phyloP scores from a whole-genome alignment of 2,888 invertebrate species.

The Danaus chrysippus region DNA sequence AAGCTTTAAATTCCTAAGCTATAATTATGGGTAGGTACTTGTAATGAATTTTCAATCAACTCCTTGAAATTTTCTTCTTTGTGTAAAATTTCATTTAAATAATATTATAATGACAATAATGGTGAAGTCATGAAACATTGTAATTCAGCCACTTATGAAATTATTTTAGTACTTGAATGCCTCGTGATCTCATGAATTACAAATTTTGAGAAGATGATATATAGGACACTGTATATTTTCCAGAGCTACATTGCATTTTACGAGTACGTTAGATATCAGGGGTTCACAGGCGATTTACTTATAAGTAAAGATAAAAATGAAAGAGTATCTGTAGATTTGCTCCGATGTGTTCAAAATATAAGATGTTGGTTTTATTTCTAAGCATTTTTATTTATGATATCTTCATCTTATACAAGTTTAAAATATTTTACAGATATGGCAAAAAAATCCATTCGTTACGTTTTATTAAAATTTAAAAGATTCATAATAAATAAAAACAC shows the following conservation, averaged over 20 bases:
- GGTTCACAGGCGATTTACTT: constrained; percentile 36
- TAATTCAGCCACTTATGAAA: constrained; percentile 7
- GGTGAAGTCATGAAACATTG: too few relatives aligned
- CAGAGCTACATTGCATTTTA: constrained; percentile 28
- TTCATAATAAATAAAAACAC: too few relatives aligned
- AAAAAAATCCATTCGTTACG: too few relatives aligned
- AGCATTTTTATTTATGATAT: constrained; percentile 16
- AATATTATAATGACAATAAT: too few relatives aligned
- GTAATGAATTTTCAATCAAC: too few relatives aligned
- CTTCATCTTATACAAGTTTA: constrained; percentile 4
- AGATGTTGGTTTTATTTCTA: constrained; percentile 8
- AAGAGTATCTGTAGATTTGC: constrained; percentile 26
- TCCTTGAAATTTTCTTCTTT: too few relatives aligned
- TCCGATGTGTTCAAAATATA: constrained; percentile 23
- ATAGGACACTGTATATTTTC: constrained; percentile 18
- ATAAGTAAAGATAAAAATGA: constrained; percentile 34
- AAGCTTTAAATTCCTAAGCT: too few relatives aligned
- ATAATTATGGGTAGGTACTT: too few relatives aligned
- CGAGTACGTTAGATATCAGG: constrained; percentile 29
- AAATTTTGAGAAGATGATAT: constrained; percentile 24
- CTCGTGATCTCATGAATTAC: constrained; percentile 14
- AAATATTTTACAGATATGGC: too few relatives aligned
- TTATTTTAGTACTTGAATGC: constrained; percentile 7
- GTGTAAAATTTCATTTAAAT: too few relatives aligned
- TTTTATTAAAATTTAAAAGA: too few relatives aligned